These are phyloP conservation scores for Hiodon tergisus DNA, from an alignment of 2,113 vertebrate genomes.

Conservation along the genomic window DNA sequence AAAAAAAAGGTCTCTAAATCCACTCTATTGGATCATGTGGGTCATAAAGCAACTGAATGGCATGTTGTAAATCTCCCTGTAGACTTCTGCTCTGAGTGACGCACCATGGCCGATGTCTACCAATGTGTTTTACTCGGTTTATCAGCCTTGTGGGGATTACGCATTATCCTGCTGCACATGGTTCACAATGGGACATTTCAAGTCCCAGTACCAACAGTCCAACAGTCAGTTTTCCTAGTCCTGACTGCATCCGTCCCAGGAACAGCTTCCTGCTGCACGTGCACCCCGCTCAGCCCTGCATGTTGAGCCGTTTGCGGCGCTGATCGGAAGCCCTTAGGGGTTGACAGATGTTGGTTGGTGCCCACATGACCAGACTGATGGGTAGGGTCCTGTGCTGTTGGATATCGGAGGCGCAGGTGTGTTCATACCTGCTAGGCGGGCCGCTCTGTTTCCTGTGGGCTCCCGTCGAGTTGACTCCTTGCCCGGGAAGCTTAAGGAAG, in stretches of 20 bases:
- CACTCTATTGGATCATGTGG: not conserved
- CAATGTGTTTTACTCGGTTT: no score
- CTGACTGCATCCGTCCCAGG: no score
- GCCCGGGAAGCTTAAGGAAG: not conserved
- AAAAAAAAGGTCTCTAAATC: not conserved
- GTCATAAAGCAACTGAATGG: not conserved
- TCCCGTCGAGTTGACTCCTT: conserved; percentile 3
- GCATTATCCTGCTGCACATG: no score
- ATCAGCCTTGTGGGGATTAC: no score
- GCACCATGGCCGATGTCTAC: not conserved
- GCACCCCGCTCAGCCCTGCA: no score
- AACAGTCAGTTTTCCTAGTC: no score
- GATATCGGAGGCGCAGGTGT: not conserved
- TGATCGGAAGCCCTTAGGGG: no score
- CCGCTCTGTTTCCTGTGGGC: not conserved
- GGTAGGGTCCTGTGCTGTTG: not conserved
- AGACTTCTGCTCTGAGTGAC: not conserved
- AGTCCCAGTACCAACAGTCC: not conserved
- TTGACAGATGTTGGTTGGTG: no score
- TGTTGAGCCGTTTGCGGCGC: no score
- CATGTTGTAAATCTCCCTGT: not conserved
- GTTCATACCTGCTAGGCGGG: not conserved
- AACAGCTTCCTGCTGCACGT: no score
- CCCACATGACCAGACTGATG: not conserved
- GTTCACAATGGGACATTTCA: no score